Conservation (phyloP, 1,140 invertebrate species). For the Pogonus chalceus region DNA sequence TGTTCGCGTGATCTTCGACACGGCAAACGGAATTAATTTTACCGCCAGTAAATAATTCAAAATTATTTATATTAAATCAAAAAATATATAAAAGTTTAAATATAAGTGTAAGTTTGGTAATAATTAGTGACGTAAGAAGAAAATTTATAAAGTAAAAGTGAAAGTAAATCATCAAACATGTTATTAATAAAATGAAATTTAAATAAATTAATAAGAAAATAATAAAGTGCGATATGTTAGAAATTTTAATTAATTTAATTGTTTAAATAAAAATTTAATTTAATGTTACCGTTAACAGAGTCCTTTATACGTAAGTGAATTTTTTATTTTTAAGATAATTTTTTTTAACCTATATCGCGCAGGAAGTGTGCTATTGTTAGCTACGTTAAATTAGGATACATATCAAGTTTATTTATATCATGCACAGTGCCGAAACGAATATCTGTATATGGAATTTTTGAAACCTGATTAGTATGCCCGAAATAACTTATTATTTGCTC, state of each 20-base stretch:
- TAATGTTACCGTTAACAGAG: not conserved
- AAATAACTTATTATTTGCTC: slow-evolving; percentile 7
- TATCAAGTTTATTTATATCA: not conserved
- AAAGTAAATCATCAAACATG: not conserved
- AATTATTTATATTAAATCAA: no score
- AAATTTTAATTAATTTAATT: not conserved
- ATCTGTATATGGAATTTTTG: not conserved
- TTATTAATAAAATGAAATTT: no score
- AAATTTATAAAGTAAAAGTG: not conserved
- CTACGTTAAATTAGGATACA: not conserved
- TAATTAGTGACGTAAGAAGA: not conserved
- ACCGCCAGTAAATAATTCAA: no score
- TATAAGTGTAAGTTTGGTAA: no score
- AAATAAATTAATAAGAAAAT: no score
- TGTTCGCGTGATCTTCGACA: not conserved
- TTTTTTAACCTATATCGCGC: no score
- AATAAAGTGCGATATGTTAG: no score
- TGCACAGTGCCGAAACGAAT: not conserved
- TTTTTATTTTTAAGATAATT: no score
- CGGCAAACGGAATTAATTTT: no score
- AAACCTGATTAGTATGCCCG: slow-evolving; percentile 1
- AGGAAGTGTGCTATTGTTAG: no score
- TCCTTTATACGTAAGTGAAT: not conserved
- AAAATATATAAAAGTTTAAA: no score
- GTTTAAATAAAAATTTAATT: not conserved